These are phyloP conservation scores for Cryptoblepharus egeriae DNA, from an alignment of 2,797 vertebrate genomes.

Conservation along the genomic window DNA sequence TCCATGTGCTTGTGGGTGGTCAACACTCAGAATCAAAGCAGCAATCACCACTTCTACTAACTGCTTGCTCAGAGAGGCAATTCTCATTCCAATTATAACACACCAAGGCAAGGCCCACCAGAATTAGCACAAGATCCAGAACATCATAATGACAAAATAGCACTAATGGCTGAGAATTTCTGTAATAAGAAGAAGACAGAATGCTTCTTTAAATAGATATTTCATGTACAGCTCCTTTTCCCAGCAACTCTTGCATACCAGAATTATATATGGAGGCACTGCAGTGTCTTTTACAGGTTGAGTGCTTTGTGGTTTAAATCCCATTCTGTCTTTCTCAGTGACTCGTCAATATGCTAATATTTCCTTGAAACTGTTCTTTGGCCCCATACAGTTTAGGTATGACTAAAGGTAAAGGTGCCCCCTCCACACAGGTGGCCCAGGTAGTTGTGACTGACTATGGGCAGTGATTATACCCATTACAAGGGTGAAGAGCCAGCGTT, in stretches of 20 bases:
- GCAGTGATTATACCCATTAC: too few relatives aligned
- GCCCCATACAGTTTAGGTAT: not conserved
- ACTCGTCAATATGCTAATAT: not conserved
- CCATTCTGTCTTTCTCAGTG: not conserved
- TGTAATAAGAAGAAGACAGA: not conserved
- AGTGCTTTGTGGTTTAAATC: not conserved
- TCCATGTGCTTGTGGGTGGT: too few relatives aligned
- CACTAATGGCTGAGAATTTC: not conserved
- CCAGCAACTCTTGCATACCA: not conserved
- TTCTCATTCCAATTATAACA: not conserved
- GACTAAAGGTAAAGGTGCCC: too few relatives aligned
- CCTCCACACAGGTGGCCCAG: too few relatives aligned
- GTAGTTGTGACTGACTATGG: too few relatives aligned
- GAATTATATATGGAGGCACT: not conserved
- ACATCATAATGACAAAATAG: not conserved
- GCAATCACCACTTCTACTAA: not conserved
- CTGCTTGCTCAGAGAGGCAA: not conserved
- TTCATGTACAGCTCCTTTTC: not conserved
- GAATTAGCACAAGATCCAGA: not conserved
- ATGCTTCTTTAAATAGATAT: not conserved
- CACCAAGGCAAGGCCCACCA: not conserved
- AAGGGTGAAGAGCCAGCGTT: too few relatives aligned
- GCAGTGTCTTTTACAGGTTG: not conserved
- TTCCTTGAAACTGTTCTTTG: not conserved
- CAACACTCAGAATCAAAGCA: not conserved